Percentiles rank a stretch among this genome's conserved stretches.
phyloP scores from a whole-genome alignment of 2,113 vertebrate genomes.

The Lepisosteus oculatus region DNA sequence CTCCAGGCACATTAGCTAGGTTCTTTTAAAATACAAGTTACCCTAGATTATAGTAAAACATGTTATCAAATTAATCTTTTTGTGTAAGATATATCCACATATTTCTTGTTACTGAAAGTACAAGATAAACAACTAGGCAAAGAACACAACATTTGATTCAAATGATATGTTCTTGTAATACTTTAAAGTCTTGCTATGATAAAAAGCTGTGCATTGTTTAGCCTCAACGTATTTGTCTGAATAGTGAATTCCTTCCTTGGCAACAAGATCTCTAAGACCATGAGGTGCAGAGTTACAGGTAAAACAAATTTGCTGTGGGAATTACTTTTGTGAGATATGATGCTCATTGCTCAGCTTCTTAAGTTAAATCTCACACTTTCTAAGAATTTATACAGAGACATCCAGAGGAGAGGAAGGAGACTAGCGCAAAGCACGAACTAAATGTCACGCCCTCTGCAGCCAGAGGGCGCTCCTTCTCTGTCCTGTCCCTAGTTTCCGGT shows the following conservation, averaged over 20 bases:
- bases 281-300: neutral
- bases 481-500: too few species aligned
- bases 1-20: too few species aligned
- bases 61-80: too few species aligned
- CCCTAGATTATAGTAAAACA: too few species aligned
- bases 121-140: constrained; percentile 8
- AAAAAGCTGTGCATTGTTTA: neutral
- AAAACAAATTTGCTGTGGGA: neutral
- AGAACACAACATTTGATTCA: neutral
- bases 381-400: too few species aligned
- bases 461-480: too few species aligned
- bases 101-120: neutral
- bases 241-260: neutral
- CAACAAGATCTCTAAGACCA: neutral
- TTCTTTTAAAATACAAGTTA: too few species aligned
- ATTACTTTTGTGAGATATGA: neutral
- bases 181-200: constrained; percentile 14
- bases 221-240: neutral
- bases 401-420: too few species aligned
- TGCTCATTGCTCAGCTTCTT: neutral
- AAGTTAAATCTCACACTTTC: too few species aligned
- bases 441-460: too few species aligned
- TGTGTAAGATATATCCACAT: neutral
- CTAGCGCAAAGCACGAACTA: too few species aligned
- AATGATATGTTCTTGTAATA: constrained; percentile 13